phyloP scores from a whole-genome alignment of 2,888 invertebrate species.

The Tuberolachnus salignus region DNA sequence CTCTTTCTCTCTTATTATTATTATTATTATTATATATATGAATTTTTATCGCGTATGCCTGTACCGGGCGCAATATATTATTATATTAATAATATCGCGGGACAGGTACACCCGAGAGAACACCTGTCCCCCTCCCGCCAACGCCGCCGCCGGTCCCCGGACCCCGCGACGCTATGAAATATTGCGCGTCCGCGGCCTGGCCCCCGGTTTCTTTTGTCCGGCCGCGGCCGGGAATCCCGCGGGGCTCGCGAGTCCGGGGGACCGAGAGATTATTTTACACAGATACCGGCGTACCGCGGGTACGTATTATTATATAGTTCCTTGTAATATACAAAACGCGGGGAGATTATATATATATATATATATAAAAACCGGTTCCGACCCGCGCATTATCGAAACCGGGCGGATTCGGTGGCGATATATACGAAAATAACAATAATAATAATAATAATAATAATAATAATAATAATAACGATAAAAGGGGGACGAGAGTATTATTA shows the following conservation, averaged over 20 bases:
- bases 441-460: too few species aligned
- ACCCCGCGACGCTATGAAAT: neutral
- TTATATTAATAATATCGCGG: neutral
- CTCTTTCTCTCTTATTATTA: too few species aligned
- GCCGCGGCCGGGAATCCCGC: constrained; percentile 4
- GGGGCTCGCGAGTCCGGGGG: neutral
- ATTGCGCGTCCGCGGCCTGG: neutral
- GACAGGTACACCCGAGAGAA: too few species aligned
- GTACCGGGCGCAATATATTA: too few species aligned
- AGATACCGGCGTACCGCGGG: too few species aligned
- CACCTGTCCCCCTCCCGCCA: too few species aligned
- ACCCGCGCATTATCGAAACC: neutral
- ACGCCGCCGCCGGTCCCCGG: too few species aligned
- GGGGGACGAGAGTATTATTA: neutral
- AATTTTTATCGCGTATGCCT: too few species aligned
- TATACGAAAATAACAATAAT: neutral
- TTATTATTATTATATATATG: too few species aligned
- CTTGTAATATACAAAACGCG: neutral
- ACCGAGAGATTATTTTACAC: too few species aligned
- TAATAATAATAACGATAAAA: neutral
- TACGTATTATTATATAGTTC: too few species aligned
- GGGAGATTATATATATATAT: too few species aligned
- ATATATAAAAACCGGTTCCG: constrained; percentile 39
- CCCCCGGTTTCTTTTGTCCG: neutral
- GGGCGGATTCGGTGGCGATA: constrained; percentile 19